Conservation (phyloP, 2,797 vertebrate species). For the Danio kyathit region DNA sequence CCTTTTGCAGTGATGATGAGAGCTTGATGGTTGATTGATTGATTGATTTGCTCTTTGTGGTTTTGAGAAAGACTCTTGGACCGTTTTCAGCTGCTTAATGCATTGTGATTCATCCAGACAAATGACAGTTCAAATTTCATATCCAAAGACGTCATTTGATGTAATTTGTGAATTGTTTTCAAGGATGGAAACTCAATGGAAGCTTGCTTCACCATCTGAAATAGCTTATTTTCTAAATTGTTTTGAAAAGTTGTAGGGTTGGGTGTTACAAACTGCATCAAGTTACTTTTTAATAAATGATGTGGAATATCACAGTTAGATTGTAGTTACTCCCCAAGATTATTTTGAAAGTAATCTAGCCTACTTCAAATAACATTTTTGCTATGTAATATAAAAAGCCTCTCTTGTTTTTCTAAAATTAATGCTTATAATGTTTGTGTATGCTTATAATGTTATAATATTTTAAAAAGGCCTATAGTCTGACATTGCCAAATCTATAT, state of each 20-base stretch:
- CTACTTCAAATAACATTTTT: not conserved
- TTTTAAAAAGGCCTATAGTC: too few relatives aligned
- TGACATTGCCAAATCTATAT: too few relatives aligned
- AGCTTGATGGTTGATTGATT: slow-evolving; percentile 23
- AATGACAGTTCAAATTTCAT: slow-evolving; percentile 3
- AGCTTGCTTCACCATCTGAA: slow-evolving; percentile 48
- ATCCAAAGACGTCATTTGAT: slow-evolving; percentile 1
- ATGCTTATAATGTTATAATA: too few relatives aligned
- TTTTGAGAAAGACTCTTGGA: slow-evolving; percentile 14
- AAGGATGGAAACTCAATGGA: slow-evolving; percentile 46
- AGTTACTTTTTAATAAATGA: not conserved
- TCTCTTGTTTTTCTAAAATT: too few relatives aligned
- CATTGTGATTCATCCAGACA: slow-evolving; percentile 20
- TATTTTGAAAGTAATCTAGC: not conserved
- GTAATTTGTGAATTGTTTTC: slow-evolving; percentile 56
- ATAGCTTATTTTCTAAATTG: slow-evolving; percentile 60
- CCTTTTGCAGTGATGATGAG: slow-evolving; percentile 13
- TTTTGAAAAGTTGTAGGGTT: slow-evolving; percentile 26
- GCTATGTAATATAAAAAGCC: too few relatives aligned
- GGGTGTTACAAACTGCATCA: not conserved
- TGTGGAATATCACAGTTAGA: too few relatives aligned
- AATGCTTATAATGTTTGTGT: too few relatives aligned
- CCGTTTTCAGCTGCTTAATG: slow-evolving; percentile 9
- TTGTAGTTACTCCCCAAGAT: not conserved
- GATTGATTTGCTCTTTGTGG: slow-evolving; percentile 45